Conservation (phyloP, 2,797 vertebrate genomes). For the Aeoliscus strigatus region DNA sequence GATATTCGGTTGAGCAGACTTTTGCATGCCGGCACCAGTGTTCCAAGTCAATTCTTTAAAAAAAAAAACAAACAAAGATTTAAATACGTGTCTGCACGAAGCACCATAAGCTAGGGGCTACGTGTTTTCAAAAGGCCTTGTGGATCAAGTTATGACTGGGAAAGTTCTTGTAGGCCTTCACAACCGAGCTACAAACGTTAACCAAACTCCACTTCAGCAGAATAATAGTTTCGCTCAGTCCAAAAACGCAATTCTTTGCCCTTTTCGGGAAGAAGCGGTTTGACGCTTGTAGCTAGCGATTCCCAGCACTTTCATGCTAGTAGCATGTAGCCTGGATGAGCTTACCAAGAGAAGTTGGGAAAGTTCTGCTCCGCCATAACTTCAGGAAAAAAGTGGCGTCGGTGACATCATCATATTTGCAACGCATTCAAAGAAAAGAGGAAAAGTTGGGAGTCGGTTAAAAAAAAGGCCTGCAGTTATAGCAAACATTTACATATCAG, state of each 20-base stretch:
- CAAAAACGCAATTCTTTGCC: constrained; percentile 2
- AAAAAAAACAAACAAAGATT: not conserved
- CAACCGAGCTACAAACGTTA: too few relatives aligned
- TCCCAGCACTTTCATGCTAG: constrained; percentile 3
- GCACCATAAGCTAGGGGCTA: constrained; percentile 6
- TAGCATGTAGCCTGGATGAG: constrained; percentile 14
- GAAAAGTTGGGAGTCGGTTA: constrained; percentile 18
- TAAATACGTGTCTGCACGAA: not conserved
- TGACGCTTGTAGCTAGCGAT: not conserved
- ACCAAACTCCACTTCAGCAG: constrained; percentile 27
- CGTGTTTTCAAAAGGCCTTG: constrained; percentile 34
- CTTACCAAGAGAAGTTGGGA: constrained; percentile 76
- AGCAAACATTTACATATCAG: constrained; percentile 4
- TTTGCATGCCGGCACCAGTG: not conserved
- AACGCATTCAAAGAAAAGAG: constrained; percentile 61
- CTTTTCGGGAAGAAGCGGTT: not conserved
- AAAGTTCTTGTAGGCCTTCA: constrained; percentile 48
- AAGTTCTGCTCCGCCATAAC: constrained; percentile 81
- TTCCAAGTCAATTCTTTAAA: not conserved
- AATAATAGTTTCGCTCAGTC: constrained; percentile 13
- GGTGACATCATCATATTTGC: constrained; percentile 79
- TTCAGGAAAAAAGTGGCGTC: constrained; percentile 75
- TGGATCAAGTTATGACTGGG: constrained; percentile 28
- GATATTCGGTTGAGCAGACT: not conserved
- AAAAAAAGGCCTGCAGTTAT: constrained; percentile 12